Base-by-base conservation (phyloP, 2,113 vertebrate species). In the Myodes glareolus region DNA sequence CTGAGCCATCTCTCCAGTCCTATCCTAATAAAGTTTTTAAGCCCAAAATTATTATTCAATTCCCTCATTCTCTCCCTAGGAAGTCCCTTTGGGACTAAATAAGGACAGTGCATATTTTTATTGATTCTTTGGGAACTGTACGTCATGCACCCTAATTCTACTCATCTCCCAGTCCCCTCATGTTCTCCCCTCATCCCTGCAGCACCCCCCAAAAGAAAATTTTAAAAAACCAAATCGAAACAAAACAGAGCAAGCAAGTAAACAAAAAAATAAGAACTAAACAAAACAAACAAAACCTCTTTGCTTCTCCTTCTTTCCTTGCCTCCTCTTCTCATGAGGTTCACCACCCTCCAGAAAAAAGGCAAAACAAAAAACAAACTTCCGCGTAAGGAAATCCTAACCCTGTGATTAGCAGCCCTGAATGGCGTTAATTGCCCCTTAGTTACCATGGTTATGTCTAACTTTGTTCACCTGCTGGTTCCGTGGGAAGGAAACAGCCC, bases 391-490 rank as follows among this genome's bases (percentile, higher is more conserved):
- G 77, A 50, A 42, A 25, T 47, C 36, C 55, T 58, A 80, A 78
- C 88, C 75, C 39, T 87, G 47, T 42, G 33, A 89, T 91, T 47
- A 70, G 90, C 88, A 31, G 67, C 31, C 0, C 33, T 31, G 45
- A 84, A 14, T 87, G 85, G 27, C 52, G 55, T 90, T 75, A 94
- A 84, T 45, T 70, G 85, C 75, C 42, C 72, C 63, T 47, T 61
- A 47, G 96, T 97, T 80, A 25, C 96, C 84, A 76, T 81, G 94
- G 91, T 85, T 94, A 88, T 65, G 47, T 84, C 92, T 50, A 31
- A 52, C 78, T 85, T 63, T 16, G 25, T 6, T 78, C 73, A 14
- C 67, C 13, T n/a, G 39, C 85, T 47, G 52, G 52, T 12, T 63
- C 25, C 42, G 39, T 0, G 3, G 73, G 52, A 61, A 58, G 91